A percentile compares a stretch with the other conserved stretches of the same genome.
phyloP scores from a whole-genome alignment of 1,140 invertebrate species.

The Ips typographus region DNA sequence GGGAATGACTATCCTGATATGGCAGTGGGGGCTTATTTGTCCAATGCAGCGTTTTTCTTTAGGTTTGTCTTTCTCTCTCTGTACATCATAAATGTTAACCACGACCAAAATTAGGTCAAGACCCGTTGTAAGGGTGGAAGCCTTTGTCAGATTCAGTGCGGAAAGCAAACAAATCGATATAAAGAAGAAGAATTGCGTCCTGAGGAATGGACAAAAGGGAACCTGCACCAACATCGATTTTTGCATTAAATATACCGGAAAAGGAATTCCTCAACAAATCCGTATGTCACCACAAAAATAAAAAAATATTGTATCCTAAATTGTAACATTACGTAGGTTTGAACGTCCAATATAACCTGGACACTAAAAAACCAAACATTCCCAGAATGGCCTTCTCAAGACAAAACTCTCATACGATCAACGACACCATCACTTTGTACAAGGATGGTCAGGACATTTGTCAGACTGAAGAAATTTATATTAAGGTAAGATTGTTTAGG shows the following conservation, averaged over 20 bases:
- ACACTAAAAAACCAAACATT: conserved; percentile 70
- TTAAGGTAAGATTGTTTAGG: conserved; percentile 55
- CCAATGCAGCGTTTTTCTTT: conserved; percentile 76
- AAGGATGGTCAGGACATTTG: conserved; percentile 59
- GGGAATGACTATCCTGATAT: conserved; percentile 89
- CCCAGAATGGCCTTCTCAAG: conserved; percentile 75
- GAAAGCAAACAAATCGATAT: conserved; percentile 77
- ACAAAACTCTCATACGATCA: conserved; percentile 62
- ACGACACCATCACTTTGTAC: conserved; percentile 55
- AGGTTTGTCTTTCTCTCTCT: conserved; percentile 54
- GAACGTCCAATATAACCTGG: conserved; percentile 69
- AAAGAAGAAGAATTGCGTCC: conserved; percentile 70
- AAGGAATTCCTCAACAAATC: conserved; percentile 68
- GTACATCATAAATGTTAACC: conserved; percentile 15
- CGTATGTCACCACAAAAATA: conserved; percentile 55
- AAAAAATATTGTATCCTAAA: background rate
- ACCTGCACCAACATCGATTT: conserved; percentile 76
- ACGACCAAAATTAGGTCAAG: conserved; percentile 61
- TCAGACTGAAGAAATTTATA: conserved; percentile 61
- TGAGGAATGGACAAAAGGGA: conserved; percentile 67
- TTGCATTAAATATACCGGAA: conserved; percentile 81
- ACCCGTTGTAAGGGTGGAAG: conserved; percentile 85
- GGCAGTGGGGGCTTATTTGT: conserved; percentile 86
- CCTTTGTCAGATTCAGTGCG: conserved; percentile 67
- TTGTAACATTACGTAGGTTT: conserved; percentile 57